Evolutionary conservation across 2,113 vertebrate species (phyloP), one percentile per base, ranked within the genome.

Genomic region (Antigone vipio): DNA sequence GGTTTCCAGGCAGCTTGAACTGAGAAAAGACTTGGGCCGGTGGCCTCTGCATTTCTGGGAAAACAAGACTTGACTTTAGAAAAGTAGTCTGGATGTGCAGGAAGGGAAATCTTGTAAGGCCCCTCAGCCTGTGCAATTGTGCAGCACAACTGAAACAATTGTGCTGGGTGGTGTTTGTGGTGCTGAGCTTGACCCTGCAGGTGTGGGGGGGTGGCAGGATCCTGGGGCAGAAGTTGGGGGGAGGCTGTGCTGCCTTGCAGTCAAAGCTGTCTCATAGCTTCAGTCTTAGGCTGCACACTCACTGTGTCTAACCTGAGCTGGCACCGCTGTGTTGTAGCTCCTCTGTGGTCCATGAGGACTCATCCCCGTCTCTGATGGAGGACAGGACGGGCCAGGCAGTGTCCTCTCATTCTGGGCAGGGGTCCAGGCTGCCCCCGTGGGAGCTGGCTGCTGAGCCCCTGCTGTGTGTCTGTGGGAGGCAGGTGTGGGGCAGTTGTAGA

Each of bases 281-380:
- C 20, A 53, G n/a, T 17, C 58, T 30, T 0, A 2, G 69, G 44
- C 76, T 81, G 76, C 4, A 4, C 1, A 1, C 15, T 21, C 5
- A 2, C 47, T 68, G 24, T 2, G 5, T 22, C 49, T 35, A 9
- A 26, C 6, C 42, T 29, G n/a, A 17, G 27, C 59, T 47, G 58
- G 53, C 53, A 34, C 13, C 1, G 15, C 45, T 1, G 4, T 11
- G 23, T 14, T 20, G 45, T 3, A 34, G 32, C 47, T 52, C 29
- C 8, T 0, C 21, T 16, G 0, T 16, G 84, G 9, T 53, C 58
- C 2, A 0, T 4, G 21, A 17, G 67, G 16, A 21, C 29, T 19
- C 5, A 2, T 30, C 74, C 30, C 38, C 1, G 12, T 44, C 44
- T 26, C 71, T 49, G 53, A 9, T 18, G 23, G 64, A 40, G 34